Percentiles rank a stretch among this genome's conserved stretches.
phyloP scores from a whole-genome alignment of 2,113 vertebrate species.

The Tupaia tana region DNA sequence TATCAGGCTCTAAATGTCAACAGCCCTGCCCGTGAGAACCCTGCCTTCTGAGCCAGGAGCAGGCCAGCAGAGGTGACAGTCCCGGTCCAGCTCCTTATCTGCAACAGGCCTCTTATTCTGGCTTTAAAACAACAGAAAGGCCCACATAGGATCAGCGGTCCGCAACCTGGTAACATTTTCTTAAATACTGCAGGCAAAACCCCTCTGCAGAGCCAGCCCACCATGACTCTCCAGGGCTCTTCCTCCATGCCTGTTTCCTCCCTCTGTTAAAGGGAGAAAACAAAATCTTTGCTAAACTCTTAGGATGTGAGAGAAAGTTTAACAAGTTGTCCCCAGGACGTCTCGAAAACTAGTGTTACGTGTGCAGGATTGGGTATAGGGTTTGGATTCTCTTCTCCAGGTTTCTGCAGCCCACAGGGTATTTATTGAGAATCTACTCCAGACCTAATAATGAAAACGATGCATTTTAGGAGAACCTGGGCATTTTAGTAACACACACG shows the following conservation, averaged over 20 bases:
- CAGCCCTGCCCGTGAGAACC: background rate
- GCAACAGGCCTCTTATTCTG: background rate
- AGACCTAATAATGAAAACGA: background rate
- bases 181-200: slow-evolving; percentile 35
- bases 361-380: background rate
- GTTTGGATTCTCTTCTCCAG: background rate
- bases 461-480: slow-evolving; percentile 16
- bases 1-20: background rate
- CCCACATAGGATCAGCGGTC: background rate
- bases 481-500: background rate
- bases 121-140: background rate
- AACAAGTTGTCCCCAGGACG: background rate
- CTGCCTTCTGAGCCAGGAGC: background rate
- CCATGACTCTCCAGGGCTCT: background rate
- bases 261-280: background rate
- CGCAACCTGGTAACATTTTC: background rate
- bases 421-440: background rate
- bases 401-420: background rate
- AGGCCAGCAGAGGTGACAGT: background rate
- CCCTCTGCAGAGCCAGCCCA: background rate
- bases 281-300: background rate
- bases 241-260: background rate
- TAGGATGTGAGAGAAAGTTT: background rate
- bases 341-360: background rate
- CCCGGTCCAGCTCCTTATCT: background rate